Conservation (phyloP, 1,140 invertebrate species). For the Eriosoma lanigerum region DNA sequence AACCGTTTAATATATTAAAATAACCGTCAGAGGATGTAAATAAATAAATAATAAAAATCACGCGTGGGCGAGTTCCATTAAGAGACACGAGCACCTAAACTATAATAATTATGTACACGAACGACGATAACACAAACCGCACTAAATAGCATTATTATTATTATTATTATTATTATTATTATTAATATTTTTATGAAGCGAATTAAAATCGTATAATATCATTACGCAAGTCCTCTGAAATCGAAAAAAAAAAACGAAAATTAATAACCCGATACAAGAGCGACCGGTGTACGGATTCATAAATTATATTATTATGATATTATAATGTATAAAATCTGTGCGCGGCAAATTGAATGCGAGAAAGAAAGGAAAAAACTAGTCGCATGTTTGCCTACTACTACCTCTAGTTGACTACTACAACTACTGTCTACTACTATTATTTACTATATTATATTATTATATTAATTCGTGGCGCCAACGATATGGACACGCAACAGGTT, state of each 20-base stretch:
- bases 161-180: too few relatives aligned
- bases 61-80: slow-evolving; percentile 27
- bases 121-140: slow-evolving; percentile 4
- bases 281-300: too few relatives aligned
- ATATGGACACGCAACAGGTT: slow-evolving; percentile 14
- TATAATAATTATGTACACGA: too few relatives aligned
- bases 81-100: too few relatives aligned
- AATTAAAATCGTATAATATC: too few relatives aligned
- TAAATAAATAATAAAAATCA: slow-evolving; percentile 16
- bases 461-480: slow-evolving; percentile 24
- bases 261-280: too few relatives aligned
- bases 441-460: background rate
- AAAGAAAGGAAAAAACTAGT: slow-evolving; percentile 7
- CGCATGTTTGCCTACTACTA: background rate
- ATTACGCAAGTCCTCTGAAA: too few relatives aligned
- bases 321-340: background rate
- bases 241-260: too few relatives aligned
- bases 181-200: too few relatives aligned
- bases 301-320: slow-evolving; percentile 18
- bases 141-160: background rate
- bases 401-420: background rate
- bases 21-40: slow-evolving; percentile 32
- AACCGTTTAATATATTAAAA: slow-evolving; percentile 36
- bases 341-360: background rate
- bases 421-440: background rate